Percentiles rank a stretch among this genome's conserved stretches.
phyloP scores from a whole-genome alignment of 2,888 invertebrate genomes.

The Tryphoninae sp. region DNA sequence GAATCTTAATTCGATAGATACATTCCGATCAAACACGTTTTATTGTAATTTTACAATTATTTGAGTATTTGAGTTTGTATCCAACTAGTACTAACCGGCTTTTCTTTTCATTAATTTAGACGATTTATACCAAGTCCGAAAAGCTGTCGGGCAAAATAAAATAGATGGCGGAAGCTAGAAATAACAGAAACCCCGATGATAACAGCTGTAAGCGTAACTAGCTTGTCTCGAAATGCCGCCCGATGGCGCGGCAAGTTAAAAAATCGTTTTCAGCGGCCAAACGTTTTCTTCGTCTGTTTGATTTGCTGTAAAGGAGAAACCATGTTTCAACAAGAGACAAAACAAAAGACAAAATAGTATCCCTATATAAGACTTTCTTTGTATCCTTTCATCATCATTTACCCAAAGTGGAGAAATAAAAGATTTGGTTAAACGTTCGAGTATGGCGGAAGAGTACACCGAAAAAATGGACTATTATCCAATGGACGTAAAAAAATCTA shows the following conservation, averaged over 20 bases:
- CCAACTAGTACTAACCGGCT: no score
- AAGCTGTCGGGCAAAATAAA: no score
- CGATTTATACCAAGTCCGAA: no score
- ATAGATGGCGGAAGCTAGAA: no score
- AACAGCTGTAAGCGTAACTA: not conserved
- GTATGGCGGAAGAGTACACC: constrained; percentile 8
- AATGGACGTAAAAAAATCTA: not conserved
- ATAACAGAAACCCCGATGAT: not conserved
- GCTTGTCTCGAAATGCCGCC: constrained; percentile 22
- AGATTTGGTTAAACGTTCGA: not conserved
- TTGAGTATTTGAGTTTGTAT: no score
- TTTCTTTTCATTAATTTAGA: no score
- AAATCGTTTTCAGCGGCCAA: not conserved
- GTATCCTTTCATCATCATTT: constrained; percentile 17
- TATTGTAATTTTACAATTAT: no score
- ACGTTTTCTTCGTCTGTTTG: no score
- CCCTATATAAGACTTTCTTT: constrained; percentile 13
- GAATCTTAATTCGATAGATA: not conserved
- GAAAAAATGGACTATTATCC: constrained; percentile 9
- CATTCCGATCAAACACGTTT: not conserved
- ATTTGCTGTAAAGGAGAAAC: no score
- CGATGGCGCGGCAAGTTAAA: constrained; percentile 45
- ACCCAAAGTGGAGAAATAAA: not conserved
- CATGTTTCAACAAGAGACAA: not conserved
- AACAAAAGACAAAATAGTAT: constrained; percentile 4